A percentile compares a stretch with the other conserved stretches of the same genome.
phyloP scores from a whole-genome alignment of 2,888 invertebrate species.

The Reticulitermes lucifugus region DNA sequence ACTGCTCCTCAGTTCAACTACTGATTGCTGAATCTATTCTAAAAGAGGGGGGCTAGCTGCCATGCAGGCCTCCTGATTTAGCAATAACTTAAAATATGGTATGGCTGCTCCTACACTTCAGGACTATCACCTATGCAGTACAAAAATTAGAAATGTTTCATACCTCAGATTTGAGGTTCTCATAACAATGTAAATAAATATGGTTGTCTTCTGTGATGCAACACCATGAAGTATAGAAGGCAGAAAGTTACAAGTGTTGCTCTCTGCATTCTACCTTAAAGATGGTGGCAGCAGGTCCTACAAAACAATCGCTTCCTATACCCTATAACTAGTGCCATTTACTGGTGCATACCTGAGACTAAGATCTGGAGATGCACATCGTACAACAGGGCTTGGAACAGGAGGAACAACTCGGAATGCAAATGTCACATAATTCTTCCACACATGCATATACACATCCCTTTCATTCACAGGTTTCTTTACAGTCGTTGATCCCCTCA shows the following conservation, averaged over 20 bases:
- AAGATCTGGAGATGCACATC: slow-evolving; percentile 93
- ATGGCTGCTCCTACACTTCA: not conserved
- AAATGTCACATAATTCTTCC: slow-evolving; percentile 97
- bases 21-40: too few relatives aligned
- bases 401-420: slow-evolving; percentile 97
- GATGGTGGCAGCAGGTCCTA: not conserved
- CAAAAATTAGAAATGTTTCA: not conserved
- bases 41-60: too few relatives aligned
- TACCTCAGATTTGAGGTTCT: too few relatives aligned
- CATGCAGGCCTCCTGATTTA: too few relatives aligned
- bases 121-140: not conserved
- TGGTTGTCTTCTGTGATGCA: not conserved
- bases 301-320: too few relatives aligned
- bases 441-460: slow-evolving; percentile 95
- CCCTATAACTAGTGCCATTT: not conserved
- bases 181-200: too few relatives aligned
- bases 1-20: too few relatives aligned
- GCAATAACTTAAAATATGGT: too few relatives aligned
- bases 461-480: slow-evolving; percentile 93
- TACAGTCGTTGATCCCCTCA: slow-evolving; percentile 88
- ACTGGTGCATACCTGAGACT: slow-evolving; percentile 81
- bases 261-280: not conserved
- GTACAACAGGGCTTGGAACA: slow-evolving; percentile 84
- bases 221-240: not conserved
- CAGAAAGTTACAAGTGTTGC: not conserved